Conservation (phyloP, 2,888 invertebrate species). For the Thysanoteuthis rhombus region DNA sequence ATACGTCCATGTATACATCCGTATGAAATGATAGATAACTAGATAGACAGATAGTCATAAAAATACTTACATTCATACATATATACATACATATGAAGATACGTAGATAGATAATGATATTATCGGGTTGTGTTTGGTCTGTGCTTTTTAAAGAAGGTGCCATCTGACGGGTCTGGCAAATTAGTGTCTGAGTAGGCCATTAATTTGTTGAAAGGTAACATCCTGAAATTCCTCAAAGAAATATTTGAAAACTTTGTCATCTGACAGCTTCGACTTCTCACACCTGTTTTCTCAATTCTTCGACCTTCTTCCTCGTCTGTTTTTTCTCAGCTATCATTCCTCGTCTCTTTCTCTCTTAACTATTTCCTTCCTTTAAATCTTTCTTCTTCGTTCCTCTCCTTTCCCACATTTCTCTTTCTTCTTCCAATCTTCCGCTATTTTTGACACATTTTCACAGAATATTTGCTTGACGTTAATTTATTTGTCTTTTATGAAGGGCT, state of each 20-base stretch:
- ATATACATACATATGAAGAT: background rate
- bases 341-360: too few species aligned
- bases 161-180: background rate
- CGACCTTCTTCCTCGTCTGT: background rate
- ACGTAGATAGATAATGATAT: background rate
- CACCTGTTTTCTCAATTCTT: background rate
- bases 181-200: background rate
- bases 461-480: background rate
- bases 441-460: background rate
- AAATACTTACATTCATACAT: too few species aligned
- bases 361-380: background rate
- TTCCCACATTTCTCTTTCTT: background rate
- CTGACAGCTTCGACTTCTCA: background rate
- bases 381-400: too few species aligned
- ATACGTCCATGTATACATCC: background rate
- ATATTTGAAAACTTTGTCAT: background rate
- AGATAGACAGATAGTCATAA: background rate
- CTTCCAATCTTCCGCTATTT: background rate
- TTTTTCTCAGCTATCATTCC: background rate
- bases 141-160: background rate
- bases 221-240: background rate
- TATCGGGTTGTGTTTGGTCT: background rate
- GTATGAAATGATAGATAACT: background rate
- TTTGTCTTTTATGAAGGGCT: background rate
- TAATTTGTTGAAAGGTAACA: background rate